Evolutionary conservation across 2,113 vertebrate species (phyloP), one percentile per base, ranked within the genome.

Genomic region (Python bivittatus): DNA sequence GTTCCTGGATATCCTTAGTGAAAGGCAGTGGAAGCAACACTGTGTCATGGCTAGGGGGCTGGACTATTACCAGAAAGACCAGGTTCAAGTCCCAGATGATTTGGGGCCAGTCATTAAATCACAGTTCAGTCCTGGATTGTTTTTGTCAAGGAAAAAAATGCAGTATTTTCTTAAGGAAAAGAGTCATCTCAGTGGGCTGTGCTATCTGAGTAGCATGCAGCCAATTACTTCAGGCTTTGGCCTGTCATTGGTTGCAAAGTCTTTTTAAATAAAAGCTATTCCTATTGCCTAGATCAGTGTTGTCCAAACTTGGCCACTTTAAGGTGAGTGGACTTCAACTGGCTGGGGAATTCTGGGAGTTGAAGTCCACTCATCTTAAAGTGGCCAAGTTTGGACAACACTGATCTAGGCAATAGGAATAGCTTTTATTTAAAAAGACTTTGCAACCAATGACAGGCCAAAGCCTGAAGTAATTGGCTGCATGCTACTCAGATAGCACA

Each of bases 261-360:
- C 95, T 96, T 94, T 96, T 96, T 96, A 97, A 96, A 96, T 97
- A 97, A 96, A 97, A 95, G 97, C 95, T 95, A 97, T 94, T 97
- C 96, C 95, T 91, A 93, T 88, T 96, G 94, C 53, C 93, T 86
- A 93, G 94, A 96, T 95, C 96, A 96, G 93, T n/a, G n/a, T n/a
- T n/a, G n/a, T n/a, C n/a, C n/a, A n/a, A n/a, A n/a, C n/a, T n/a
- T n/a, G n/a, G n/a, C n/a, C n/a, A n/a, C n/a, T n/a, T n/a, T n/a
- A n/a, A n/a, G n/a, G n/a, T n/a, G n/a, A n/a, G n/a, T n/a, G n/a
- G n/a, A n/a, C n/a, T n/a, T n/a, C n/a, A n/a, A n/a, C n/a, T n/a
- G n/a, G n/a, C n/a, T n/a, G n/a, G n/a, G n/a, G n/a, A n/a, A n/a
- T n/a, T n/a, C n/a, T n/a, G n/a, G n/a, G n/a, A n/a, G n/a, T n/a